Base-by-base conservation (phyloP, 2,888 invertebrate genomes). In the Parnassius glacialis region DNA sequence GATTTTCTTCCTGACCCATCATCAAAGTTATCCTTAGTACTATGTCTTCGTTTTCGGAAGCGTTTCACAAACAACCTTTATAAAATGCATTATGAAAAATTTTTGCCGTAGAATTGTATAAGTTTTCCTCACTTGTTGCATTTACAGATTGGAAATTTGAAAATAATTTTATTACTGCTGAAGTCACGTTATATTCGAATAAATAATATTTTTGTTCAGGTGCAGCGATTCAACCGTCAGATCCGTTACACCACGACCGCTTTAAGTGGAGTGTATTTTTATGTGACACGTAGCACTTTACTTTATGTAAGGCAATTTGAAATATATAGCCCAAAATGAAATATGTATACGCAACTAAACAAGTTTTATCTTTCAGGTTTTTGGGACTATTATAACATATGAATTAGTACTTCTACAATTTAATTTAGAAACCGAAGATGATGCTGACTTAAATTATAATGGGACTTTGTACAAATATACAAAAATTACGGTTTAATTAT, bases 191-290 rank as follows among this genome's bases (percentile, higher is more conserved):
- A 16, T n/a, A 61, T 61, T 83, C 25, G 25, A 5, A 25, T 25
- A 25, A 25, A 25, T 25, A 25, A 25, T 25, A 5, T 25, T 25
- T 25, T 12, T 45, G 12, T 80, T 9, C 76, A 94, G 94, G 88
- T 94, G 41, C 92, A 93, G 70, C 88, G 94, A 59, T 91, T 94
- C 61, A 84, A 93, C 50, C 92, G 93, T 59, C 94, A 94, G 81
- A 92, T 94, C 65, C 92, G 92, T 58, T 91, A 92, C 7, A 91
- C 92, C 58, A 92, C 91, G 3, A 84, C 93, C 0, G 87, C 90
- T 10, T 69, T 93, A 25, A 92, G 92, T 7, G 93, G 93, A 1
- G 76, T 93, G 44, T 93, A 93, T 65, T 93, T 93, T 72, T 83
- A 87, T 9, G 90, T 93, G 1, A 93, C 92, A 56, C 87, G 93